Base-by-base conservation (phyloP, 2,113 vertebrate species). In the Hippocampus guttulatus region DNA sequence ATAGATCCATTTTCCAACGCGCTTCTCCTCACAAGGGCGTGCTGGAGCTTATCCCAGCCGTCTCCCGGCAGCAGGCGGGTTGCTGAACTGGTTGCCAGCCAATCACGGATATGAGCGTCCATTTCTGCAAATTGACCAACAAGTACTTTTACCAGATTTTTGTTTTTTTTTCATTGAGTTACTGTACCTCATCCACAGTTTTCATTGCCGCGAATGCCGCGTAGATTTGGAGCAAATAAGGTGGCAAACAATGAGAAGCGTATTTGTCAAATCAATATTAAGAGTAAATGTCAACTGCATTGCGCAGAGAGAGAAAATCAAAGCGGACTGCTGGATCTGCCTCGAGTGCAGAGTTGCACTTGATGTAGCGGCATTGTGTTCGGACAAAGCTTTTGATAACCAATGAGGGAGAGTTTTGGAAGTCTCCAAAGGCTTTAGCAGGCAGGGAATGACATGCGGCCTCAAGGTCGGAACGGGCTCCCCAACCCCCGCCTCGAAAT, bases 381-480 rank as follows among this genome's bases (percentile, higher is more conserved):
- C 75, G 71, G 75, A 58, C 65, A 65, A 43, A 67, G 43, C 25
- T 49, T 49, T 18, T 63, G 67, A 82, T 81, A 79, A 81, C 71
- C 74, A 78, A 74, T 68, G 33, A 68, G 78, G 71, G 68, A 65
- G 47, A 61, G 30, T 65, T 64, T 64, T 45, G 47, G 61, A 41
- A 21, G 79, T 76, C 82, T 82, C 80, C 1, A 47, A 10, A 73
- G 83, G 73, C 68, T 64, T 64, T 51, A 51, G 27, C 74, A 80
- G 83, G 80, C 77, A 77, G 80, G 82, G 81, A 81, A 81, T 86
- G 85, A 91, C 89, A 87, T 67, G 85, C 81, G 79, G 90, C 81
- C 90, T 93, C 91, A 93, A 93, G 92, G 92, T 93, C 91, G 92
- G 78, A 87, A 73, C 82, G 81, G 77, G 81, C 77, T 49, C 73